Evolutionary conservation across 1,140 invertebrate species (phyloP), one percentile per base, ranked within the genome.

Genomic region (Anastrepha ludens): DNA sequence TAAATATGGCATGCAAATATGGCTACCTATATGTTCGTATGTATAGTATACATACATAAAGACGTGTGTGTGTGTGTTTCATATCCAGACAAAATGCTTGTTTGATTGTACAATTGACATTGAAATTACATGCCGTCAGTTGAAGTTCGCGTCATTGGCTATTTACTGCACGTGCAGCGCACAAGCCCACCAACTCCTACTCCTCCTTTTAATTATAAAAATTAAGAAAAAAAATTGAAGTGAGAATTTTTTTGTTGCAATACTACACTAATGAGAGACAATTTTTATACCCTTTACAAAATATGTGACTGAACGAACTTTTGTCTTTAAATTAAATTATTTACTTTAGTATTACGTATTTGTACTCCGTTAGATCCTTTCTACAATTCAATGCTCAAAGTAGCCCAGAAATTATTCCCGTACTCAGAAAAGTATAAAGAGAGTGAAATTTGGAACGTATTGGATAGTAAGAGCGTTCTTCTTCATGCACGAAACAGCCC

Each of bases 21-120:
- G 6, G 29, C 29, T 29, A 11, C 3, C 50, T 55, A 55, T 55
- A 55, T 55, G 50, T 55, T 8, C 3, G 50, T 55, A 8, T 55
- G 50, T 55, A 55, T 29, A 55, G 50, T 55, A 7, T 67, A 67
- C 64, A 67, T 67, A 67, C 64, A 67, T 29, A 67, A 3, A 39
- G 4, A 67, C 39, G 29, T 67, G 29, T 20, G 64, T 29, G 11
- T 62, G n/a, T 62, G 60, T 62, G 9, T 17, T 62, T 17, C 60
- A 62, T 62, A 15, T 62, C 4, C 64, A 29, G n/a, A 67, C 64
- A 67, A 20, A 81, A 81, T 58, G 44, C 74, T 11, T 81, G 17
- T 81, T 81, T 81, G 47, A 81, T 81, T 58, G n/a, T 58, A 81
- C 74, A 81, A 81, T 81, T 81, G 74, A 81, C 74, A 81, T 81